These are phyloP conservation scores for Hyperoplus immaculatus DNA, from an alignment of 2,797 vertebrate species.

Conservation along the genomic window DNA sequence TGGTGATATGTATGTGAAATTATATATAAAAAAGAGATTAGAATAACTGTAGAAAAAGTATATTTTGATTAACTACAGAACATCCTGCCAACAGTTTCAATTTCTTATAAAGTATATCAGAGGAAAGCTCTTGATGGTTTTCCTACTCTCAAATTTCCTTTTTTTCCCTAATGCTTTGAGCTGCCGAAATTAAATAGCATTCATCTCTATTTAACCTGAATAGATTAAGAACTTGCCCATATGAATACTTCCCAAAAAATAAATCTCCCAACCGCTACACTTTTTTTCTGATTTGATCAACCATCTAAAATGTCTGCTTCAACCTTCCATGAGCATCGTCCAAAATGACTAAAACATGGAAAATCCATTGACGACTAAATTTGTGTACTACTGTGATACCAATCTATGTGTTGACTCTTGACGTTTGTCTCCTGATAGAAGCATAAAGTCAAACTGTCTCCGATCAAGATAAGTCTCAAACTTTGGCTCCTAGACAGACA, in stretches of 20 bases:
- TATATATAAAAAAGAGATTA: no score
- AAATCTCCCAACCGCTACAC: not conserved
- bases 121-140: no score
- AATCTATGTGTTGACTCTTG: not conserved
- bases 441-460: not conserved
- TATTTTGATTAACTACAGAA: not conserved
- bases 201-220: not conserved
- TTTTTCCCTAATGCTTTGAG: not conserved
- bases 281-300: not conserved
- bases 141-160: not conserved
- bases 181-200: not conserved
- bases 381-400: not conserved
- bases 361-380: not conserved
- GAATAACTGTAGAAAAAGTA: no score
- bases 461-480: not conserved
- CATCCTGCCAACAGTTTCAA: not conserved
- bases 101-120: no score
- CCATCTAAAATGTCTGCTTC: not conserved
- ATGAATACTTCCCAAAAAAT: not conserved
- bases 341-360: not conserved
- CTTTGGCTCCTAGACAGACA: not conserved
- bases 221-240: not conserved
- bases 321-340: not conserved
- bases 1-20: no score
- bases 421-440: conserved; percentile 5